phyloP scores from a whole-genome alignment of 1,140 invertebrate species.

The Rhyzopertha dominica region DNA sequence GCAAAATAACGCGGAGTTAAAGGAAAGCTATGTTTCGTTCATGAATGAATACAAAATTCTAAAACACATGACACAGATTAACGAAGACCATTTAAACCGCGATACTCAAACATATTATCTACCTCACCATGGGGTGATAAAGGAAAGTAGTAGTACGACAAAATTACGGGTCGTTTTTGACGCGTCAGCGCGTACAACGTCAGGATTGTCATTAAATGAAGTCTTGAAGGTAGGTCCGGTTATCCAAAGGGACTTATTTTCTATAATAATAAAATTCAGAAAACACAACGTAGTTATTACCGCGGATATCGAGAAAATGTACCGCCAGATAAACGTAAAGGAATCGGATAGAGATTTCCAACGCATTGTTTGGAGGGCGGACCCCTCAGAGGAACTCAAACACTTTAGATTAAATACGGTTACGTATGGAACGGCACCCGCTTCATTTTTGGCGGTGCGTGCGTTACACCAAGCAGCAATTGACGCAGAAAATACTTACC shows the following conservation, averaged over 20 bases:
- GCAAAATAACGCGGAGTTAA: neutral
- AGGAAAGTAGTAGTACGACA: conserved; percentile 25
- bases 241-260: conserved; percentile 28
- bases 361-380: conserved; percentile 40
- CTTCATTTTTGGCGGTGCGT: conserved; percentile 39
- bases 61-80: conserved; percentile 26
- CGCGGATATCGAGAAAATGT: conserved; percentile 49
- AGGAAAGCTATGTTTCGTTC: conserved; percentile 22
- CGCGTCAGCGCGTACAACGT: conserved; percentile 3
- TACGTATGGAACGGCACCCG: conserved; percentile 39
- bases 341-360: conserved; percentile 37
- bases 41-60: conserved; percentile 40
- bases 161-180: conserved; percentile 17
- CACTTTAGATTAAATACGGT: conserved; percentile 35
- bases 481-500: conserved; percentile 30
- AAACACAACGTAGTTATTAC: conserved; percentile 17
- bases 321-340: conserved; percentile 42
- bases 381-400: conserved; percentile 21
- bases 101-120: conserved; percentile 34
- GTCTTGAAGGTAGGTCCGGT: conserved; percentile 28
- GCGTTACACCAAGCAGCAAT: conserved; percentile 33
- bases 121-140: conserved; percentile 45
- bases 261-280: conserved; percentile 29
- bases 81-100: too few relatives aligned
- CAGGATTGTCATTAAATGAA: conserved; percentile 34